Evolutionary conservation across 2,888 invertebrate genomes (phyloP), one percentile per base, ranked within the genome.

Genomic region (Lasioglossum calceatum): DNA sequence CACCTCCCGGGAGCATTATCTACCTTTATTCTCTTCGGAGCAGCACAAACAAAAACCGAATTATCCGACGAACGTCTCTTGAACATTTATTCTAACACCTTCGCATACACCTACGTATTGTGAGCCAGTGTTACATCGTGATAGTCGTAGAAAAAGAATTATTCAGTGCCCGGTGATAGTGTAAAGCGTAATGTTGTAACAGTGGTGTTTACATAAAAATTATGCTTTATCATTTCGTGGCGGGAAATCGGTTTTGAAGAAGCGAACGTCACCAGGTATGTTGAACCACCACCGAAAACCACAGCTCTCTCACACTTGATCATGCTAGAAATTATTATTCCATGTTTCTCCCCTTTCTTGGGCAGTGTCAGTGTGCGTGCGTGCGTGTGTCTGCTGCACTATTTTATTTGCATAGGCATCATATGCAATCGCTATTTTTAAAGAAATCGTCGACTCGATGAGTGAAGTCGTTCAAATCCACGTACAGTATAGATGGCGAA

Each of bases 211-310:
- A 27, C 19, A 2, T 12, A 77, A 32, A 12, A 58, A 81, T 72
- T 72, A 61, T 71, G 82, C 78, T 23, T 76, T 76, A 77, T 73
- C 70, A 79, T 75, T 39, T 64, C 54, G 67, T 79, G 85, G 88
- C 83, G 85, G 88, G 88, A 83, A 83, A 73, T 83, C 47, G 3
- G n/a, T 47, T 85, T 85, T 77, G 78, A 88, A 81, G 85, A 83
- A 77, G 44, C 47, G 23, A 79, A 79, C 88, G 73, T 77, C 79
- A 73, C 75, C 73, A 88, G 88, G 88, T 88, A 88, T 61, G 76
- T 81, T 72, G 54, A 74, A 76, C 50, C 19, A 39, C 47, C 19
- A 64, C 36, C 14, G 36, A 58, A 77, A 85, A 75, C 70, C 42
- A 58, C 58, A 16, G 42, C 42, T 44, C 27, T 27, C 27, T 27